Percentiles rank a stretch among this genome's conserved stretches.
These are phyloP conservation scores for Heteropelma amictum DNA, from an alignment of 2,888 invertebrate genomes.

Conservation along the genomic window DNA sequence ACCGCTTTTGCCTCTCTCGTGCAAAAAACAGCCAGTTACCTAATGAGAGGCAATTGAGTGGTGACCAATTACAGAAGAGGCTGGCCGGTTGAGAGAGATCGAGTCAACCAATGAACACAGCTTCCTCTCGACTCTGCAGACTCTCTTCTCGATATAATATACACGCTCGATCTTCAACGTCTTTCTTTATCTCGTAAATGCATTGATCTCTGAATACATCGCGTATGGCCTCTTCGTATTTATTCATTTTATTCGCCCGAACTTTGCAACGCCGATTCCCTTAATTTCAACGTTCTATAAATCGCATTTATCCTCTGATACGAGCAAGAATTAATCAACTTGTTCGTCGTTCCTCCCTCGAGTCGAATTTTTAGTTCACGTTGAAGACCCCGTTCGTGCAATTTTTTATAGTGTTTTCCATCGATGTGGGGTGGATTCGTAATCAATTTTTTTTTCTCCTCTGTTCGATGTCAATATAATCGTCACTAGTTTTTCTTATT, in stretches of 20 bases:
- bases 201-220: not conserved
- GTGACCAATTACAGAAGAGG: conserved; percentile 74
- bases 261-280: not conserved
- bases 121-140: conserved; percentile 60
- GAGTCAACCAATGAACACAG: conserved; percentile 69
- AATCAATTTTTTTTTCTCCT: not conserved
- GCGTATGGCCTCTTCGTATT: no score
- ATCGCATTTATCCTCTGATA: no score
- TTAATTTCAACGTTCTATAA: no score
- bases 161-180: conserved; percentile 52
- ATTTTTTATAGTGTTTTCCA: no score
- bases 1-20: conserved; percentile 30
- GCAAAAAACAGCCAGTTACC: conserved; percentile 67
- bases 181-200: not conserved
- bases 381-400: no score
- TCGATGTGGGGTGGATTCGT: no score
- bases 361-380: no score
- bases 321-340: no score
- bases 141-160: conserved; percentile 27
- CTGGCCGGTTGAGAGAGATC: conserved; percentile 67
- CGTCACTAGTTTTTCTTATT: conserved; percentile 38
- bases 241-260: no score
- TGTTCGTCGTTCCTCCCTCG: no score
- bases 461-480: no score
- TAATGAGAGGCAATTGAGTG: conserved; percentile 75